A percentile compares a stretch with the other conserved stretches of the same genome.
These are phyloP conservation scores for Molanna angustata DNA, from an alignment of 2,888 invertebrate species.

Conservation along the genomic window DNA sequence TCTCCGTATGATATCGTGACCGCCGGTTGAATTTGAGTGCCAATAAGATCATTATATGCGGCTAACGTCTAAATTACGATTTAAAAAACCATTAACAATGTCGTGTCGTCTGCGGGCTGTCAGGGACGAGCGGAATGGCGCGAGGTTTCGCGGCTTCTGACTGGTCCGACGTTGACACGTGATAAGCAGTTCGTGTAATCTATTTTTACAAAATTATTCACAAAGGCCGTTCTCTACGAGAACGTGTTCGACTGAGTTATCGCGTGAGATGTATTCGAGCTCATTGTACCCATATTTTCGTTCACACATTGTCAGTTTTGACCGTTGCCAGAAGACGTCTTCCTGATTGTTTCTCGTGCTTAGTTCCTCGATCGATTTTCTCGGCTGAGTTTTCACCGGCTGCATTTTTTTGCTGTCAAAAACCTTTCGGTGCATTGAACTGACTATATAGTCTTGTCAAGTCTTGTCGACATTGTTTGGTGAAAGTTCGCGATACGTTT, in stretches of 20 bases:
- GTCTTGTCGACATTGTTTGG: too few relatives aligned
- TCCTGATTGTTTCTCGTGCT: too few relatives aligned
- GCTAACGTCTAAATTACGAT: too few relatives aligned
- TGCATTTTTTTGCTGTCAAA: constrained; percentile 3
- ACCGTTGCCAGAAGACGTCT: background rate
- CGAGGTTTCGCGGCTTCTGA: constrained; percentile 8
- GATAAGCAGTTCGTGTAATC: constrained; percentile 14
- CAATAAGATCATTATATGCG: too few relatives aligned
- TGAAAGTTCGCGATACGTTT: too few relatives aligned
- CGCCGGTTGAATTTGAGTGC: too few relatives aligned
- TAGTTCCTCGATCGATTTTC: constrained; percentile 19
- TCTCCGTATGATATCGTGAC: too few relatives aligned
- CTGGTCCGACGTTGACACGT: constrained; percentile 19
- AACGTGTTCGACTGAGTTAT: constrained; percentile 6
- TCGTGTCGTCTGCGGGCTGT: too few relatives aligned
- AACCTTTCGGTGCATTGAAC: constrained; percentile 9
- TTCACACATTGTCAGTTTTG: background rate
- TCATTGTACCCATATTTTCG: background rate
- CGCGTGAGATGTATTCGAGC: constrained; percentile 6
- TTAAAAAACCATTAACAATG: too few relatives aligned
- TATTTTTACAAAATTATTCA: constrained; percentile 22
- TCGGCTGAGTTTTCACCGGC: constrained; percentile 9
- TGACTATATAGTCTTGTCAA: background rate
- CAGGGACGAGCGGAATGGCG: constrained; percentile 13
- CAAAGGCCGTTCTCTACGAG: constrained; percentile 15